These are phyloP conservation scores for Ciconia boyciana DNA, from an alignment of 2,113 vertebrate genomes.

Conservation along the genomic window DNA sequence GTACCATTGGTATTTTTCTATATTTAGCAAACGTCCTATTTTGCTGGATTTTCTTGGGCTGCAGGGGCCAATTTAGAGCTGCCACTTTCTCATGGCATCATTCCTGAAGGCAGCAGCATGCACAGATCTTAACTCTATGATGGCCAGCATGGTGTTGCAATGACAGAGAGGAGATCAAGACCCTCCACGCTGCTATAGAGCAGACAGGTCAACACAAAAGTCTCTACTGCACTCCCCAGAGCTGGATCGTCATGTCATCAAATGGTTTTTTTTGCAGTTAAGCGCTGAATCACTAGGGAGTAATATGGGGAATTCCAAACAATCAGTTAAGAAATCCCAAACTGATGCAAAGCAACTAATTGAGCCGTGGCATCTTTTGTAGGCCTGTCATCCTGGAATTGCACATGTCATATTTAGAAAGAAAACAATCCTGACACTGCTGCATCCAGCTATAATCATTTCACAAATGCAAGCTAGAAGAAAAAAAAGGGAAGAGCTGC, in stretches of 20 bases:
- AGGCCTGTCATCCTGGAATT: slow-evolving; percentile 24
- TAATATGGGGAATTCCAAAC: not conserved
- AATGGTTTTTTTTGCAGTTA: not conserved
- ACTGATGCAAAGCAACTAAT: slow-evolving; percentile 25
- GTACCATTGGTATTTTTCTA: slow-evolving; percentile 40
- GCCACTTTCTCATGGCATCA: slow-evolving; percentile 43
- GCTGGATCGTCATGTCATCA: not conserved
- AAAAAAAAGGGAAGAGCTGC: not conserved
- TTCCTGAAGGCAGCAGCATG: slow-evolving; percentile 20
- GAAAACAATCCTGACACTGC: slow-evolving; percentile 15
- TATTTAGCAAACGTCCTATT: slow-evolving; percentile 63
- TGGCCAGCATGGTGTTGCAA: not conserved
- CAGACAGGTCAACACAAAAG: not conserved
- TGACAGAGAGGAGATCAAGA: not conserved
- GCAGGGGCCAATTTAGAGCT: slow-evolving; percentile 44
- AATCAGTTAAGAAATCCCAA: slow-evolving; percentile 2
- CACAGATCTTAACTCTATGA: slow-evolving; percentile 8
- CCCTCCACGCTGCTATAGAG: accelerated
- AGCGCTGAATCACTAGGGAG: not conserved
- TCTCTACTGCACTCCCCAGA: not conserved
- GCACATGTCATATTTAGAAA: not conserved
- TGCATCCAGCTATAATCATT: slow-evolving; percentile 7
- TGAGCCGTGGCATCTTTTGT: not conserved
- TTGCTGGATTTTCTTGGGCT: slow-evolving; percentile 53
- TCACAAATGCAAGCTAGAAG: not conserved